phyloP scores from a whole-genome alignment of 2,888 invertebrate species.

The Ligdia adustata region DNA sequence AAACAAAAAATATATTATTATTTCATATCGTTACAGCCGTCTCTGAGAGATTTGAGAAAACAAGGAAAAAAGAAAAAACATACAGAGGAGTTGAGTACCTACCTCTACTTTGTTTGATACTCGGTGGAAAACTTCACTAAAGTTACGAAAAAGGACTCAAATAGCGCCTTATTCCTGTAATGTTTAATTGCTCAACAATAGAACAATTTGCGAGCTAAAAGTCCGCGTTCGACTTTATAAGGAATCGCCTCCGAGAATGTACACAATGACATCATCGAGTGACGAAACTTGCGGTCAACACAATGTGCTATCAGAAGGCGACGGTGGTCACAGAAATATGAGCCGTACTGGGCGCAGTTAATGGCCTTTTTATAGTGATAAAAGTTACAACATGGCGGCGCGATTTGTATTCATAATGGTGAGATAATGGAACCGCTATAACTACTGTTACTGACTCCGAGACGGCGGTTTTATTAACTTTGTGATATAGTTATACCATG shows the following conservation, averaged over 20 bases:
- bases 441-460: not conserved
- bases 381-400: not conserved
- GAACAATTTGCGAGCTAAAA: conserved; percentile 8
- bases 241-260: conserved; percentile 10
- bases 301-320: conserved; percentile 7
- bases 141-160: no score
- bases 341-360: conserved; percentile 2
- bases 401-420: conserved; percentile 3
- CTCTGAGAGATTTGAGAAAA: no score
- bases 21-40: no score
- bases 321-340: not conserved
- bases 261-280: conserved; percentile 18
- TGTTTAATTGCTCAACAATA: conserved; percentile 9
- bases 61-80: no score
- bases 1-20: no score
- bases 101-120: no score
- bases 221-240: conserved; percentile 8
- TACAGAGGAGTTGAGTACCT: no score
- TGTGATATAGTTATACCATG: no score
- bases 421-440: not conserved
- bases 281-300: conserved; percentile 14
- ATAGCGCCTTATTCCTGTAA: not conserved
- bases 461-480: not conserved
- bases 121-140: no score
- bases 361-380: not conserved